Base-by-base conservation (phyloP, 2,113 vertebrate genomes). In the Tinamus guttatus region DNA sequence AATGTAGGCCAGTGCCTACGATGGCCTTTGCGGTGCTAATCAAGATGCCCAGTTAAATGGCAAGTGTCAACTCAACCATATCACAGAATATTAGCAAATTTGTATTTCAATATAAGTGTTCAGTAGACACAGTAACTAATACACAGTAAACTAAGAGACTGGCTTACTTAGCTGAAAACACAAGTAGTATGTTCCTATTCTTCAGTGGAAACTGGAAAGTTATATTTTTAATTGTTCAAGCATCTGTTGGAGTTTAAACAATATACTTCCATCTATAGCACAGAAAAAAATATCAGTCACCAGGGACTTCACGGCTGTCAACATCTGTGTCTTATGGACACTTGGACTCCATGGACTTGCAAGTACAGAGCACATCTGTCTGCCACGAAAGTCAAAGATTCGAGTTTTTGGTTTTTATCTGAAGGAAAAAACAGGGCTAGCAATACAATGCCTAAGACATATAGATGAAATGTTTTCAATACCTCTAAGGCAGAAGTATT, bases 341-440 rank as follows among this genome's bases (percentile, higher is more conserved):
- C n/a, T 0, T 88, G 60, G 62, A 78, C 60, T 94, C 79, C 60
- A 52, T 27, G 47, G 75, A 91, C 47, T 56, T 14, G 9, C 41
- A 91, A 95, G 51, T 56, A 88, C 94, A 92, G 60, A 92, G 45
- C n/a, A 82, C 68, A 89, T n/a, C n/a, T n/a, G n/a, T n/a, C n/a
- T n/a, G n/a, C 63, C 38, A 63, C 1, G 1, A 78, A 83, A 88
- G 71, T 76, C 82, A 74, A 80, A 65, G 51, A 12, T 45, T 62
- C 49, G 45, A 34, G 80, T 2, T 32, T 70, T 89, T 83, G 73
- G 51, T 30, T 70, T 87, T 80, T 73, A 60, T 70, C 41, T 88
- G 32, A 70, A 65, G 76, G 32, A 67, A 78, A 91, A 67, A 74
- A 87, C 38, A 73, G 28, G 36, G 11, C 79, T 85, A 51, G n/a